A percentile compares a stretch with the other conserved stretches of the same genome.
Conservation (phyloP, 2,113 vertebrate species). For the Psammodynastes pulverulentus region DNA sequence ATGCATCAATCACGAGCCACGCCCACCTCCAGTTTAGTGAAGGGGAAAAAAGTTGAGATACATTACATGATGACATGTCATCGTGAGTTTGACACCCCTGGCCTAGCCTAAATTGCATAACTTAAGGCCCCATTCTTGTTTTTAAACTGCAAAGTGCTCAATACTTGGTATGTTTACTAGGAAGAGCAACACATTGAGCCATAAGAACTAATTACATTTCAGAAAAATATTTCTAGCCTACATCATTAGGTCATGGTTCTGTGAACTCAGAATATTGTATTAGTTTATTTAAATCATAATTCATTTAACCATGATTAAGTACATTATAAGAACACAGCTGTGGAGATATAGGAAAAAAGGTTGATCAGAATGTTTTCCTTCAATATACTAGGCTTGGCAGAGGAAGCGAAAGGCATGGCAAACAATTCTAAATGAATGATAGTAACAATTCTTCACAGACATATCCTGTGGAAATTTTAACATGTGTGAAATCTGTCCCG, state of each 20-base stretch:
- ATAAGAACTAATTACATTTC: not conserved
- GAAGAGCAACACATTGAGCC: not conserved
- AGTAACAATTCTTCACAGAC: not conserved
- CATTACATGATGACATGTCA: no score
- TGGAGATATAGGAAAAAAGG: not conserved
- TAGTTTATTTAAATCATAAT: not conserved
- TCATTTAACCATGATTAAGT: not conserved
- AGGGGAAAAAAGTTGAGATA: no score
- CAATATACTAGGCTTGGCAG: not conserved
- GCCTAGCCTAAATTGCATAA: not conserved
- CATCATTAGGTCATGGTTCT: not conserved
- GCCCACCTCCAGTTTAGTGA: no score
- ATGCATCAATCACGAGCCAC: no score
- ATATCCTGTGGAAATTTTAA: not conserved
- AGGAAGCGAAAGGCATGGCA: slow-evolving; percentile 46
- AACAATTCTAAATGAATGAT: slow-evolving; percentile 12
- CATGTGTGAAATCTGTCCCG: not conserved
- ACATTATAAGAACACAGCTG: not conserved
- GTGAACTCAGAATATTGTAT: not conserved
- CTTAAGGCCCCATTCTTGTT: not conserved
- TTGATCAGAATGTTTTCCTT: not conserved
- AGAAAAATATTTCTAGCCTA: not conserved
- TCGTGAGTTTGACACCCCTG: no score
- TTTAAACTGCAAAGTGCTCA: not conserved
- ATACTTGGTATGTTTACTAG: not conserved